A percentile compares a stretch with the other conserved stretches of the same genome.
phyloP scores from a whole-genome alignment of 2,797 vertebrate genomes.

The Epinephelus malabaricus region DNA sequence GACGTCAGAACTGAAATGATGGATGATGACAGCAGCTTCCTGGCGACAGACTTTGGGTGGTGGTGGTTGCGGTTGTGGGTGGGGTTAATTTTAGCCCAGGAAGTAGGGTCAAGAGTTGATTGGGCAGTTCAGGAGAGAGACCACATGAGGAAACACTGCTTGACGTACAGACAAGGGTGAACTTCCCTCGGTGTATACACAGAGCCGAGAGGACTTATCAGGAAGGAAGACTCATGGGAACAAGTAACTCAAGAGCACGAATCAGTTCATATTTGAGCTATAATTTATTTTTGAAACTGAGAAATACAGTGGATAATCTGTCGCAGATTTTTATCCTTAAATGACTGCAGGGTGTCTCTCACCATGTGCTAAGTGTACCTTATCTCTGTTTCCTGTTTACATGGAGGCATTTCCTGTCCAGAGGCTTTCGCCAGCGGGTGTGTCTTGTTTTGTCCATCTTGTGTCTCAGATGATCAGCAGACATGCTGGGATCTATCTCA shows the following conservation, averaged over 20 bases:
- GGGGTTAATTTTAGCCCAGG: constrained; percentile 64
- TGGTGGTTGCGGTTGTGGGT: constrained; percentile 45
- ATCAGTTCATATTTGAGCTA: neutral
- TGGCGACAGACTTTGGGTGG: constrained; percentile 69
- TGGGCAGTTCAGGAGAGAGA: constrained; percentile 44
- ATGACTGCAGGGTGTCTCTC: constrained; percentile 15
- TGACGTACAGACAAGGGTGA: constrained; percentile 41
- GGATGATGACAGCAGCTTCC: constrained; percentile 68
- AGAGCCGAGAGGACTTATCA: constrained; percentile 28
- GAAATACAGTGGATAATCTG: neutral
- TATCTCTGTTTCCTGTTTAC: constrained; percentile 80
- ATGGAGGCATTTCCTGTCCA: constrained; percentile 75
- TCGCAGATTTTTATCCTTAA: neutral
- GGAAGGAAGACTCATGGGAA: constrained; percentile 63
- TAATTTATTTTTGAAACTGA: neutral
- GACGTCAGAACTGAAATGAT: constrained; percentile 52
- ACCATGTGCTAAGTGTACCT: constrained; percentile 34
- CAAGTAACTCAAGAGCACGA: neutral
- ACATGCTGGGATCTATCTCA: constrained; percentile 34
- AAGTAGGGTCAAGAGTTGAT: constrained; percentile 71
- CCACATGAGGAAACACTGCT: constrained; percentile 66
- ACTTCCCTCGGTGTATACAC: constrained; percentile 50
- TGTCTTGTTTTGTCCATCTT: constrained; percentile 60
- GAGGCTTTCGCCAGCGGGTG: constrained; percentile 61
- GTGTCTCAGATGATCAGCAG: constrained; percentile 47